These are phyloP conservation scores for Tapera naevia DNA, from an alignment of 2,797 vertebrate species.

Conservation along the genomic window DNA sequence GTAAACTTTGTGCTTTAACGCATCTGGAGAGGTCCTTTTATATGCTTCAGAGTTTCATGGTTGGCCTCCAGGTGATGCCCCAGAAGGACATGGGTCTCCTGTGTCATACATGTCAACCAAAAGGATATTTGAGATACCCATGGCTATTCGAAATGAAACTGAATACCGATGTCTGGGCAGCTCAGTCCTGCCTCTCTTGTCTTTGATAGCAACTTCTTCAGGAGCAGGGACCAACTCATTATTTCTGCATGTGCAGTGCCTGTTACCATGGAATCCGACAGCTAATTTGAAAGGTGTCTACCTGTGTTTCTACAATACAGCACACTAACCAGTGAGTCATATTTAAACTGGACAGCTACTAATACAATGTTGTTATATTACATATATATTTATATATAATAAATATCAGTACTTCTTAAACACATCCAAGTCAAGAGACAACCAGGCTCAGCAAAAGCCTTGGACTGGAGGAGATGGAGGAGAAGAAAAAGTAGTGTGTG, in stretches of 20 bases:
- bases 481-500: background rate
- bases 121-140: background rate
- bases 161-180: background rate
- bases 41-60: background rate
- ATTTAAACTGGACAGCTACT: background rate
- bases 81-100: background rate
- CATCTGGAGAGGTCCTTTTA: background rate
- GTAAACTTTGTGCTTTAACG: background rate
- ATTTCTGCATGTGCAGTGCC: background rate
- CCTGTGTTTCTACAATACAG: background rate
- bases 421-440: background rate
- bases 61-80: background rate
- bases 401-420: background rate
- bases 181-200: background rate
- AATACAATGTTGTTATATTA: background rate
- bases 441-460: background rate
- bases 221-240: background rate
- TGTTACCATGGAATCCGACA: background rate
- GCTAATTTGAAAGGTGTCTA: background rate
- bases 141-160: background rate
- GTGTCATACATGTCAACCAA: background rate
- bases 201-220: background rate
- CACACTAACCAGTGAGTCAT: background rate
- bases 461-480: background rate
- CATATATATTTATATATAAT: background rate